Evolutionary conservation across 1,140 invertebrate species (phyloP).

Genomic region (Euborellia annulipes): DNA sequence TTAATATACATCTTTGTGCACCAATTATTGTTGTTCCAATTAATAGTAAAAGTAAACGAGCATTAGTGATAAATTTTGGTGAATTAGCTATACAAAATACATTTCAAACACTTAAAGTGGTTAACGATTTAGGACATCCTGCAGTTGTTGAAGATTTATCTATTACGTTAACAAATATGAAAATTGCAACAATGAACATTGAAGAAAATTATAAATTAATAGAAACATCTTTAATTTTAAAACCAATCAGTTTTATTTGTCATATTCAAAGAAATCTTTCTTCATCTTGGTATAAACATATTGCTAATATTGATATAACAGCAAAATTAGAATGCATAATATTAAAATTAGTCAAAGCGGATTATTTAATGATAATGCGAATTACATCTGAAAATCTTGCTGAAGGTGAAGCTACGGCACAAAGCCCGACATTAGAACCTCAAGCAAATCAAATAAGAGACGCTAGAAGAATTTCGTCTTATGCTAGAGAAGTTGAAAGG

Average conservation of each 20-base stretch:
- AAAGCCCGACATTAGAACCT: background rate
- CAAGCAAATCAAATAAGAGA: too few species aligned
- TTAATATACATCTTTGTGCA: constrained; percentile 64
- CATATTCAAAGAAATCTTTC: constrained; percentile 73
- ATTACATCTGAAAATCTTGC: constrained; percentile 66
- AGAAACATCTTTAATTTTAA: constrained; percentile 37
- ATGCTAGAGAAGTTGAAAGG: too few species aligned
- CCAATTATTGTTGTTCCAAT: constrained; percentile 80
- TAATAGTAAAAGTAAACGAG: constrained; percentile 56
- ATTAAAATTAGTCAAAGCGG: constrained; percentile 43
- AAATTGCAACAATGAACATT: too few species aligned
- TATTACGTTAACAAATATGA: too few species aligned
- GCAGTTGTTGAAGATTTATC: constrained; percentile 52
- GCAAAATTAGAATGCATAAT: constrained; percentile 62
- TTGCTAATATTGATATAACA: constrained; percentile 69
- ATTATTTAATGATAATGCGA: constrained; percentile 64
- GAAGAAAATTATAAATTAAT: constrained; percentile 16
- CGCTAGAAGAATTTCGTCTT: too few species aligned
- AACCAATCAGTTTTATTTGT: constrained; percentile 68
- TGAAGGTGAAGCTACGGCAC: constrained; percentile 42
- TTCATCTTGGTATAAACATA: constrained; percentile 55
- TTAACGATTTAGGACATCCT: constrained; percentile 31
- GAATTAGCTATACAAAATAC: constrained; percentile 52
- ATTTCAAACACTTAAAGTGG: constrained; percentile 37
- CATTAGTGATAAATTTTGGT: constrained; percentile 74